Percentiles rank a stretch among this genome's conserved stretches.
phyloP scores from a whole-genome alignment of 1,140 invertebrate species.

The Drosophila fuyamai region DNA sequence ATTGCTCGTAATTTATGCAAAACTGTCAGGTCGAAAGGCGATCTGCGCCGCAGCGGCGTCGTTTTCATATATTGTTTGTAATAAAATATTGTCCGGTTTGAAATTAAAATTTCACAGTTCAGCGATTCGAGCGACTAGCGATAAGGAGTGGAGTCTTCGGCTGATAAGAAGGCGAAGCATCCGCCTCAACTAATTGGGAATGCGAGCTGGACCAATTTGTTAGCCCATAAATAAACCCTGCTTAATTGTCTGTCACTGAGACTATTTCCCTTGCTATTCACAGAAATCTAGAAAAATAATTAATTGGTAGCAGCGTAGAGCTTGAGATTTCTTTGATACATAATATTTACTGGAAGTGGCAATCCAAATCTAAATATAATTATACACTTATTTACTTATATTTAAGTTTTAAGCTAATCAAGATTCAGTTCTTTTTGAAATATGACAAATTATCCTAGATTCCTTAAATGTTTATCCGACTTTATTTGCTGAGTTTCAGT shows the following conservation, averaged over 20 bases:
- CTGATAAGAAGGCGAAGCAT: slow-evolving; percentile 61
- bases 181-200: slow-evolving; percentile 67
- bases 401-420: too few relatives aligned
- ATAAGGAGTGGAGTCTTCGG: slow-evolving; percentile 51
- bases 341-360: too few relatives aligned
- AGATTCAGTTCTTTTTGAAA: not conserved
- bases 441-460: not conserved
- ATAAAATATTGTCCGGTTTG: slow-evolving; percentile 58
- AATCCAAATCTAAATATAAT: too few relatives aligned
- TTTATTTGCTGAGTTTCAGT: slow-evolving; percentile 6
- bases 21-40: slow-evolving; percentile 26
- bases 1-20: slow-evolving; percentile 10
- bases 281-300: slow-evolving; percentile 90
- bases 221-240: slow-evolving; percentile 62
- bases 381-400: too few relatives aligned
- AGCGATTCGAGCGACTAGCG: slow-evolving; percentile 38
- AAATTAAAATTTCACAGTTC: slow-evolving; percentile 82
- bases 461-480: slow-evolving; percentile 8
- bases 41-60: slow-evolving; percentile 38
- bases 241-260: slow-evolving; percentile 45
- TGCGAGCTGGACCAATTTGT: slow-evolving; percentile 63
- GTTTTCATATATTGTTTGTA: slow-evolving; percentile 63
- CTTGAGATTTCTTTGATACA: not conserved
- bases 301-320: not conserved
- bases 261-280: slow-evolving; percentile 56